phyloP scores from a whole-genome alignment of 2,113 vertebrate species.

The Turnix velox region DNA sequence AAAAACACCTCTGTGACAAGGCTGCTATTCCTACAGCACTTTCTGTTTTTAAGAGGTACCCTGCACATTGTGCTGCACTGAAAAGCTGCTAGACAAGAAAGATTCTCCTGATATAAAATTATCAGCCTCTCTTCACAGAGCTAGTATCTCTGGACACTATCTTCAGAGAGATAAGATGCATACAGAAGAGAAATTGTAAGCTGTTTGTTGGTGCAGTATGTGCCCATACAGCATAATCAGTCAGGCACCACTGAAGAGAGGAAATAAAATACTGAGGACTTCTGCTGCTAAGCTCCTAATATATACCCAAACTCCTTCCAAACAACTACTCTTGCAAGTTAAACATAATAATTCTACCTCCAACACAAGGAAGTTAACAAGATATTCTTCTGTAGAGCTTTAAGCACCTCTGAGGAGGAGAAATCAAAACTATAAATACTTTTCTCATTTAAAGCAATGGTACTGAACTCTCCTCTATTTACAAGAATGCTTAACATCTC shows the following conservation, averaged over 20 bases:
- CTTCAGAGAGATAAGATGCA: slow-evolving; percentile 9
- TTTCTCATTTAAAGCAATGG: neutral
- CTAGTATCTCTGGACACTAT: neutral
- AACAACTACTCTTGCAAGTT: neutral
- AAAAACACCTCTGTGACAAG: rapidly evolving
- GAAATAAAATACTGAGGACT: neutral
- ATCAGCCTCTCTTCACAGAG: neutral
- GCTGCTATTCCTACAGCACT: neutral
- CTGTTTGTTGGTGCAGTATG: neutral
- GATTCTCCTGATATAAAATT: neutral
- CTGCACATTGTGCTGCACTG: rapidly evolving
- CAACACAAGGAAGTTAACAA: neutral
- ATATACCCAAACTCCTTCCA: neutral
- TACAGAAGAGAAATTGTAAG: neutral
- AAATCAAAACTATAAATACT: neutral
- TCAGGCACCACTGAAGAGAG: neutral
- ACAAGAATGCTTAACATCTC: neutral
- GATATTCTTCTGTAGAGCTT: neutral
- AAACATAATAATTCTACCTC: neutral
- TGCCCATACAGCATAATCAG: neutral
- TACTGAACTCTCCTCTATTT: neutral
- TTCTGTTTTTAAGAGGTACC: neutral
- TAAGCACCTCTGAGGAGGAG: neutral
- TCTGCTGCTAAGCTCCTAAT: neutral
- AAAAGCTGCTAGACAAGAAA: slow-evolving; percentile 26